These are phyloP conservation scores for Sinhomidia bicolor DNA, from an alignment of 2,888 invertebrate genomes.

Conservation along the genomic window DNA sequence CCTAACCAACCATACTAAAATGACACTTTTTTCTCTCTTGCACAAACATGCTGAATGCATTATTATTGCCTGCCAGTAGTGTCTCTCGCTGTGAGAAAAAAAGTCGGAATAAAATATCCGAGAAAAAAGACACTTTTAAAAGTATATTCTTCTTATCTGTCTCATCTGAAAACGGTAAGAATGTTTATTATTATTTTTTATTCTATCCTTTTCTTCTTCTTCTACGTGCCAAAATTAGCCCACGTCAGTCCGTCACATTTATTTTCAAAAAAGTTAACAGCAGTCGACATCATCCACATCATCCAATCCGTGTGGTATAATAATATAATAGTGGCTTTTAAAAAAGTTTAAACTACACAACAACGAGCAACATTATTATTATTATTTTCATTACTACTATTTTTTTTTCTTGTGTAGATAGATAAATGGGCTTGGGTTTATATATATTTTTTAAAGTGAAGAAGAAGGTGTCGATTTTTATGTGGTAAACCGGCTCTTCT, in stretches of 20 bases:
- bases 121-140: constrained; percentile 1
- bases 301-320: constrained; percentile 8
- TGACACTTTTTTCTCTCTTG: constrained; percentile 42
- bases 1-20: constrained; percentile 45
- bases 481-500: constrained; percentile 69
- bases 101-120: background rate
- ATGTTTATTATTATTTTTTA: background rate
- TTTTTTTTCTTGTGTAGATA: too few species aligned
- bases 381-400: background rate
- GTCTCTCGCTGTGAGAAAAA: constrained; percentile 31
- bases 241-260: constrained; percentile 59
- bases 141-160: constrained; percentile 12
- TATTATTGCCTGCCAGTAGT: constrained; percentile 11
- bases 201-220: too few species aligned
- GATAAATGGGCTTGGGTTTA: background rate
- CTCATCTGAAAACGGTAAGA: background rate
- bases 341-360: background rate
- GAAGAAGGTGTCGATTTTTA: constrained; percentile 68
- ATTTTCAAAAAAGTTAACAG: constrained; percentile 18
- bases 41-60: constrained; percentile 46
- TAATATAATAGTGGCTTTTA: background rate
- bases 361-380: background rate
- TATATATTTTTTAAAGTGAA: background rate
- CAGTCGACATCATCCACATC: constrained; percentile 34
- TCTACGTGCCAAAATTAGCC: constrained; percentile 72